Conservation (phyloP, 2,797 vertebrate species). For the Okamejei kenojei region DNA sequence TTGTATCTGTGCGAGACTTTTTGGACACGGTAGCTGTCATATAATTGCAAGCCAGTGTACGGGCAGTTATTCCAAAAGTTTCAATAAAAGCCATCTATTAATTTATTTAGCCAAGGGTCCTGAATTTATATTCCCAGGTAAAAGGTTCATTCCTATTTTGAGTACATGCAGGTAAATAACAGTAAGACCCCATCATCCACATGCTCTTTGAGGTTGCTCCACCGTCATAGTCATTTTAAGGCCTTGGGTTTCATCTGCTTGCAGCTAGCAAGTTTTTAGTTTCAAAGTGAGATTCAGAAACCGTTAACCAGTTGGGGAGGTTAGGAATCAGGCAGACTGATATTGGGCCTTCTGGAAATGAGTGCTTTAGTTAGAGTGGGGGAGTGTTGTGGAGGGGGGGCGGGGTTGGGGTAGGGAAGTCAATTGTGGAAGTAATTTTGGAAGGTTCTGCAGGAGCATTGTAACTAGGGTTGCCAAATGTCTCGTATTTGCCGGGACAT, state of each 20-base stretch:
- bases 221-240: neutral
- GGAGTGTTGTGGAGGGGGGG: no score
- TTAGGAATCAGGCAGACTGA: neutral
- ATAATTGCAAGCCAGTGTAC: neutral
- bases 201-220: neutral
- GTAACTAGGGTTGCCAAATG: neutral
- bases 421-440: neutral
- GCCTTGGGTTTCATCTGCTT: neutral
- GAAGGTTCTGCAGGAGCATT: neutral
- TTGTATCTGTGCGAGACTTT: neutral
- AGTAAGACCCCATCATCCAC: neutral
- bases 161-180: neutral
- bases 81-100: neutral
- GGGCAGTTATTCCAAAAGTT: neutral
- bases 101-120: neutral
- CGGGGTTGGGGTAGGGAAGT: no score
- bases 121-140: neutral
- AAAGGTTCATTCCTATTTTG: neutral
- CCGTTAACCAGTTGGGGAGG: neutral
- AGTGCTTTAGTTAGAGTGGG: neutral
- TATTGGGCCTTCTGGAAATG: neutral
- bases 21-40: neutral
- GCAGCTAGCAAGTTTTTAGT: neutral
- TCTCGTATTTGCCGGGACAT: no score
- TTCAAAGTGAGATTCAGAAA: neutral